A percentile compares a stretch with the other conserved stretches of the same genome.
phyloP scores from a whole-genome alignment of 37 sponge, comb jelly and placozoan genomes.

The Agelas oroides region DNA sequence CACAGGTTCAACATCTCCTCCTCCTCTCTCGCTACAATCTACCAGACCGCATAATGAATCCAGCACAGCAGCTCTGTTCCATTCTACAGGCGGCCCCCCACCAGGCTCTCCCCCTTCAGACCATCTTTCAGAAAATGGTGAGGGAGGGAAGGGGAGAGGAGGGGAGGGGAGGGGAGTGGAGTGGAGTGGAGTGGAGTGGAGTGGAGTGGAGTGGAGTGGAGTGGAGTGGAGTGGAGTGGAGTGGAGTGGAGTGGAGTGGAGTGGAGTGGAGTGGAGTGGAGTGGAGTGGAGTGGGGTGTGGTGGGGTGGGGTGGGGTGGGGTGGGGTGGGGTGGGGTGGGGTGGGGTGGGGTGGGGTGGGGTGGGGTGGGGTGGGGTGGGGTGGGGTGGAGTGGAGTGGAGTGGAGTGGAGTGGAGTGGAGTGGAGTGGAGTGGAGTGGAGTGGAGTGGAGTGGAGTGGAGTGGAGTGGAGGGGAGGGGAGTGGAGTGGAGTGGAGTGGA shows the following conservation, averaged over 20 bases:
- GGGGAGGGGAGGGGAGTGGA: not conserved
- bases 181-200: no score
- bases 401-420: not conserved
- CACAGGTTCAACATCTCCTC: constrained; percentile 2
- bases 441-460: not conserved
- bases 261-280: no score
- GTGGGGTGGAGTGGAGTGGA: not conserved
- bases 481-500: not conserved
- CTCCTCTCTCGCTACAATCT: constrained; percentile 31
- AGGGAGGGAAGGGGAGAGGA: not conserved
- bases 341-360: not conserved
- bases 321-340: not conserved
- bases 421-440: not conserved
- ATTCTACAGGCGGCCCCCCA: constrained; percentile 32
- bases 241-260: not conserved
- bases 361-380: not conserved
- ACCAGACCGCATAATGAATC: not conserved
- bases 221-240: no score
- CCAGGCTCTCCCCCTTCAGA: constrained; percentile 3
- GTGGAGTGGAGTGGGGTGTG: no score
- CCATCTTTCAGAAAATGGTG: constrained; percentile 15
- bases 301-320: not conserved
- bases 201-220: no score
- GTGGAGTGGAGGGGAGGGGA: not conserved
- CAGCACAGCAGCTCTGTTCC: constrained; percentile 10